Evolutionary conservation across 2,888 invertebrate genomes (phyloP).

Genomic region (Achlya flavicornis): DNA sequence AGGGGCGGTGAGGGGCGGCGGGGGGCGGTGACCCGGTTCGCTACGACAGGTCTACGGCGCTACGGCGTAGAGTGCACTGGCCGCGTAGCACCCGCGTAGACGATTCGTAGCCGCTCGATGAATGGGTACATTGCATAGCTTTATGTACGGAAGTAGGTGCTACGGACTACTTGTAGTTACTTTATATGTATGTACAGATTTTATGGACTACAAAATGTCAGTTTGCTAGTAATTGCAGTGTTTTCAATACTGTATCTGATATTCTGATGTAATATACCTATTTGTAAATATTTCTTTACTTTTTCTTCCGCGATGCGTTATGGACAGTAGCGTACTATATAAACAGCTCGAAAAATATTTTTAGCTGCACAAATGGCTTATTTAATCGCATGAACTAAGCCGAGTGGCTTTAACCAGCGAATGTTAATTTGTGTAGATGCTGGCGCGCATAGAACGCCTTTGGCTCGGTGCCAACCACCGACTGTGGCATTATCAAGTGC

Average conservation of each 20-base stretch:
- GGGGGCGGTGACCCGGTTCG: constrained; percentile 68
- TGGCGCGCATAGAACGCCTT: background rate
- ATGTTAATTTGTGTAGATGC: constrained; percentile 6
- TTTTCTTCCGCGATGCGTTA: background rate
- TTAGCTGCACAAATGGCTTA: background rate
- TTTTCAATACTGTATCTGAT: too few species aligned
- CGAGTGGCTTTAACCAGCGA: background rate
- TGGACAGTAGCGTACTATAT: too few species aligned
- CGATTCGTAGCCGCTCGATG: constrained; percentile 37
- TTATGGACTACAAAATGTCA: too few species aligned
- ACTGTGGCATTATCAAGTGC: constrained; percentile 3
- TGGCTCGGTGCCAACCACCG: constrained; percentile 3
- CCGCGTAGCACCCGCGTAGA: constrained; percentile 57
- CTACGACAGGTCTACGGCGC: constrained; percentile 26
- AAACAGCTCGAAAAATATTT: background rate
- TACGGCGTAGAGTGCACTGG: constrained; percentile 76
- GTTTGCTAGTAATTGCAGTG: too few species aligned
- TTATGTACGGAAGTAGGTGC: background rate
- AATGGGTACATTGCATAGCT: background rate
- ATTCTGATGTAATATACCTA: background rate
- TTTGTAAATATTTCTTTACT: background rate
- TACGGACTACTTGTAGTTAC: background rate
- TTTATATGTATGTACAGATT: background rate
- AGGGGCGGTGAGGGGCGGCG: constrained; percentile 21
- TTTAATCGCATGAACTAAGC: constrained; percentile 7